These are phyloP conservation scores for Spialia ferax DNA, from an alignment of 2,888 invertebrate genomes.

Conservation along the genomic window DNA sequence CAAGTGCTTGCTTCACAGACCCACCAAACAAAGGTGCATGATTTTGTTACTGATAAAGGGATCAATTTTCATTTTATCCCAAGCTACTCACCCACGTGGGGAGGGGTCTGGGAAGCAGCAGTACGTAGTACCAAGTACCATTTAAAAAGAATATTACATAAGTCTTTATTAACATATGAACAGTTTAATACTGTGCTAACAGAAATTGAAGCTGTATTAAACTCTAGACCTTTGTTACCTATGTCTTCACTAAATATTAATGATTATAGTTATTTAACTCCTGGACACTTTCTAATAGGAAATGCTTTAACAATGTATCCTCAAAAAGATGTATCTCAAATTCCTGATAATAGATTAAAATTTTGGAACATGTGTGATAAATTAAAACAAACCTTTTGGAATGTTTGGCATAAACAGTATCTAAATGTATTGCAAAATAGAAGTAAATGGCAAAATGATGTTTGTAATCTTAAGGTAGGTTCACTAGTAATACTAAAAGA, in stretches of 20 bases:
- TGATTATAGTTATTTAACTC: neutral
- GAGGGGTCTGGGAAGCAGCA: neutral
- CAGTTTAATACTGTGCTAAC: neutral
- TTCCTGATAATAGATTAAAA: slow-evolving; percentile 1
- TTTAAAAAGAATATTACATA: neutral
- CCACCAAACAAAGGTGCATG: no score
- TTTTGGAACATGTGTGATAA: neutral
- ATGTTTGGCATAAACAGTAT: slow-evolving; percentile 1
- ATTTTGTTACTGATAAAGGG: neutral
- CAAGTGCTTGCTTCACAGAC: no score
- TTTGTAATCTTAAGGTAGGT: neutral
- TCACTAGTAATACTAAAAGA: slow-evolving; percentile 1
- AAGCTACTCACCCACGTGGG: neutral
- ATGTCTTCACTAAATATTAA: slow-evolving; percentile 4
- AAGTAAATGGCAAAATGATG: slow-evolving; percentile 4
- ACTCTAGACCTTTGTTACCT: slow-evolving; percentile 4
- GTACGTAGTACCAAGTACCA: slow-evolving; percentile 4
- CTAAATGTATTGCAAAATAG: slow-evolving; percentile 4
- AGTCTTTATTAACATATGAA: neutral
- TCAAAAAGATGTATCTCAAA: neutral
- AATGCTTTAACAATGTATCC: neutral
- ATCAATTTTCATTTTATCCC: slow-evolving; percentile 2
- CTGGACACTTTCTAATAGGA: neutral
- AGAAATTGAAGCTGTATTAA: neutral
- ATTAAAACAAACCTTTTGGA: slow-evolving; percentile 2